Percentiles rank a stretch among this genome's conserved stretches.
Conservation (phyloP, 2,113 vertebrate species). For the Recurvirostra avosetta region DNA sequence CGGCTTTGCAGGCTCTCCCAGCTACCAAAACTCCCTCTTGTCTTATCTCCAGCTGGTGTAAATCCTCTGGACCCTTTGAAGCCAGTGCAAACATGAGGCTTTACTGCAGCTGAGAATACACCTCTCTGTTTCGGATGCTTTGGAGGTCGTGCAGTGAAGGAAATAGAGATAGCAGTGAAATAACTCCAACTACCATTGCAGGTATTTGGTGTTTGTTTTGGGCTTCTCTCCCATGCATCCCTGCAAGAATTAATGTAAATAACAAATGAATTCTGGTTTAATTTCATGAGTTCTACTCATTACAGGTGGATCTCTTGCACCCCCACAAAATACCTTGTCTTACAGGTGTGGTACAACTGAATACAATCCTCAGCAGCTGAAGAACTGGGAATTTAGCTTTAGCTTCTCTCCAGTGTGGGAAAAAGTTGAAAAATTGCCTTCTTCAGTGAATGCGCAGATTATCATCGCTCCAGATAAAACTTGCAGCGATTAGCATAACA, state of each 20-base stretch:
- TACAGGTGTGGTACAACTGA: not conserved
- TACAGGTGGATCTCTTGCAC: fast-evolving
- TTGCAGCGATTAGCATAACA: not conserved
- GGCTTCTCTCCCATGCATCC: not conserved
- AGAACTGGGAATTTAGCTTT: not conserved
- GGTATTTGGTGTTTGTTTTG: not conserved
- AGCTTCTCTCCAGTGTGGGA: not conserved
- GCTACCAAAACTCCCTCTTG: not conserved
- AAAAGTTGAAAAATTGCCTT: not conserved
- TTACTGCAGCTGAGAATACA: not conserved
- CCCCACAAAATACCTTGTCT: fast-evolving
- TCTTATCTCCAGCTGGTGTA: not conserved
- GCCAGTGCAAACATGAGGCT: not conserved
- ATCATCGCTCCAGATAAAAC: not conserved
- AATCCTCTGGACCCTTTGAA: not conserved
- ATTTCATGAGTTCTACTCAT: not conserved
- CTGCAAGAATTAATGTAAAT: not conserved
- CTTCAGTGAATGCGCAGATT: not conserved
- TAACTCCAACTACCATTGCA: not conserved
- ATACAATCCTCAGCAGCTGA: not conserved
- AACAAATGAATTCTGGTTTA: not conserved
- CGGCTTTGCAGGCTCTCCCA: not conserved
- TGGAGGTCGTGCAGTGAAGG: not conserved
- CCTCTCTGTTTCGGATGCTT: not conserved
- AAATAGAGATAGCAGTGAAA: not conserved